Base-by-base conservation (phyloP, 2,113 vertebrate species). In the Corythoichthys haematopterus region DNA sequence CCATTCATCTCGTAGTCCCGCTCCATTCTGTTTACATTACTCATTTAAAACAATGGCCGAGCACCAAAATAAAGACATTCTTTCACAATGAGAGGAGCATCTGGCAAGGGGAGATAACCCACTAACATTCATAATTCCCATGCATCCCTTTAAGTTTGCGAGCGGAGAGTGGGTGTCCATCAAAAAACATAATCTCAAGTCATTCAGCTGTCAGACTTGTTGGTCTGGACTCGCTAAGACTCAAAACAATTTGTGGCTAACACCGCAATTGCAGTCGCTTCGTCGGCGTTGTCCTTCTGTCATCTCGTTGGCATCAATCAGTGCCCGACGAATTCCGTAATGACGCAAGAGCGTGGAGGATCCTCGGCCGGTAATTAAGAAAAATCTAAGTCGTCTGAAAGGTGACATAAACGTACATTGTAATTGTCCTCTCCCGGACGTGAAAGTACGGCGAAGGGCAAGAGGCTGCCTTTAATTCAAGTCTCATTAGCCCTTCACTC, bases 341-440 rank as follows among this genome's bases (percentile, higher is more conserved):
- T 91, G 90, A 91, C 87, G 85, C 87, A 87, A 80, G 86, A 76
- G 80, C 80, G 68, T 75, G 68, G 77, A 76, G 85, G 86, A 88
- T 88, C 86, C 88, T 89, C 86, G 77, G 78, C 80, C 59, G 46
- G 82, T 91, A 91, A 92, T 92, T 91, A 91, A 89, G 88, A 92
- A 87, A 90, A 91, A 93, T 92, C 87, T 89, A 89, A 85, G 78
- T 80, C 83, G 83, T 85, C 84, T 82, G 79, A 86, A 87, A 86
- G 79, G 83, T 87, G 83, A 84, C 83, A 82, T 46, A 59, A 69
- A 82, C 77, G 79, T 75, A 74, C 80, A 66, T 82, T 74, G 51
- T 90, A 89, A 90, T 91, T 88, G 86, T 89, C 87, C 79, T 85
- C 72, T 84, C 69, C 74, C 83, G 80, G 80, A 85, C 64, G 78